These are phyloP conservation scores for Anolis carolinensis DNA, from an alignment of 2,113 vertebrate genomes.

Conservation along the genomic window DNA sequence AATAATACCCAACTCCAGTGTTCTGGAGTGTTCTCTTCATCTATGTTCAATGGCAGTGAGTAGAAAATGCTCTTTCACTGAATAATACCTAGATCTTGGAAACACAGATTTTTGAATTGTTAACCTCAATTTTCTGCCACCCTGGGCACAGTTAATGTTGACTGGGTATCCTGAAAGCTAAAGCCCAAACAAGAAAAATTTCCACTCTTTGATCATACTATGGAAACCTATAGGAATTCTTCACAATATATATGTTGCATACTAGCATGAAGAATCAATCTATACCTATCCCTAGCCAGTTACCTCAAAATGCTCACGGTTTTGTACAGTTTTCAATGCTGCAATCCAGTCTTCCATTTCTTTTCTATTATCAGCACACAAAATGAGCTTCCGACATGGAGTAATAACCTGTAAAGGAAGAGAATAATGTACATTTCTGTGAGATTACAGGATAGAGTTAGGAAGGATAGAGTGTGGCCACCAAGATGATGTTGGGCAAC, in stretches of 20 bases:
- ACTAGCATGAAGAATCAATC: not conserved
- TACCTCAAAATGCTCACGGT: conserved; percentile 94
- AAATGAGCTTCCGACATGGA: conserved; percentile 91
- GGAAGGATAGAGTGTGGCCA: not conserved
- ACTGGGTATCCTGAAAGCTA: no score
- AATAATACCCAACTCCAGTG: no score
- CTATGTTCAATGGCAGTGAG: no score
- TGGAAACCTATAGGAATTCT: not conserved
- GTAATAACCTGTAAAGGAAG: conserved; percentile 88
- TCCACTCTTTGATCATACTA: not conserved
- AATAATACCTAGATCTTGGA: not conserved
- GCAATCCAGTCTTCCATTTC: conserved; percentile 99
- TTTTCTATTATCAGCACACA: conserved; percentile 96
- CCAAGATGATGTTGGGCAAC: no score
- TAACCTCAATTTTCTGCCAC: no score
- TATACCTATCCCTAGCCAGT: not conserved
- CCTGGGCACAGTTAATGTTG: no score
- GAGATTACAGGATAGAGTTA: not conserved
- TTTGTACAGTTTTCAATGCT: conserved; percentile 90
- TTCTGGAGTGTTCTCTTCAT: no score
- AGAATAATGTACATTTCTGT: conserved; percentile 1
- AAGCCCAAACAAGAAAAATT: no score
- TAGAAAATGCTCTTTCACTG: no score
- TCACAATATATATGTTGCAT: not conserved
- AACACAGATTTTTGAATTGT: no score